Conservation (phyloP, 2,888 invertebrate species). For the Drosophila atripex region DNA sequence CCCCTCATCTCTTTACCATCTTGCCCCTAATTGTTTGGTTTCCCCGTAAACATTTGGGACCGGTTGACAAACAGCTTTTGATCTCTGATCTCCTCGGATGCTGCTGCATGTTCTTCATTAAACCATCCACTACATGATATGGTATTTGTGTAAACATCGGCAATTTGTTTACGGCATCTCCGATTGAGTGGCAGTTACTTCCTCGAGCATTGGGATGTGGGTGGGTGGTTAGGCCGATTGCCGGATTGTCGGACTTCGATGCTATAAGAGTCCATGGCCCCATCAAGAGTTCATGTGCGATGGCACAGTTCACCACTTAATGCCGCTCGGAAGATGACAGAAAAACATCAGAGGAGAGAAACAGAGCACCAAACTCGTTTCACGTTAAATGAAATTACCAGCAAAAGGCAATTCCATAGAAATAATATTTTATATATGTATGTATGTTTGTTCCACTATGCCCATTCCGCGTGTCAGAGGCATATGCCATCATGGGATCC, state of each 20-base stretch:
- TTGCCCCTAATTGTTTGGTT: constrained; percentile 60
- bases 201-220: constrained; percentile 27
- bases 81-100: constrained; percentile 46
- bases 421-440: constrained; percentile 44
- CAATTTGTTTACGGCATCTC: constrained; percentile 52
- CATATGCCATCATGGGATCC: constrained; percentile 37
- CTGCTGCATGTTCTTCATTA: constrained; percentile 27
- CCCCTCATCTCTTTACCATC: constrained; percentile 2
- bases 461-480: constrained; percentile 51
- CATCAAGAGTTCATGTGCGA: constrained; percentile 44
- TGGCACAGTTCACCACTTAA: constrained; percentile 53
- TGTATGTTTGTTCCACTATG: constrained; percentile 56
- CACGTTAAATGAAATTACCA: constrained; percentile 76
- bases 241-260: background rate
- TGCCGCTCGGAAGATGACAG: constrained; percentile 54
- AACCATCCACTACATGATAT: constrained; percentile 36
- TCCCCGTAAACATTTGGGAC: constrained; percentile 63
- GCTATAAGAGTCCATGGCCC: constrained; percentile 27
- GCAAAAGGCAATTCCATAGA: constrained; percentile 67
- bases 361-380: constrained; percentile 61
- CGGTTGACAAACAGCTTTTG: constrained; percentile 72
- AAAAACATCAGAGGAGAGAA: constrained; percentile 16
- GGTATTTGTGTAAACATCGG: constrained; percentile 60
- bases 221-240: constrained; percentile 12
- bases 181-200: constrained; percentile 45